These are phyloP conservation scores for Canis aureus DNA, from an alignment of 2,113 vertebrate species.

Conservation along the genomic window DNA sequence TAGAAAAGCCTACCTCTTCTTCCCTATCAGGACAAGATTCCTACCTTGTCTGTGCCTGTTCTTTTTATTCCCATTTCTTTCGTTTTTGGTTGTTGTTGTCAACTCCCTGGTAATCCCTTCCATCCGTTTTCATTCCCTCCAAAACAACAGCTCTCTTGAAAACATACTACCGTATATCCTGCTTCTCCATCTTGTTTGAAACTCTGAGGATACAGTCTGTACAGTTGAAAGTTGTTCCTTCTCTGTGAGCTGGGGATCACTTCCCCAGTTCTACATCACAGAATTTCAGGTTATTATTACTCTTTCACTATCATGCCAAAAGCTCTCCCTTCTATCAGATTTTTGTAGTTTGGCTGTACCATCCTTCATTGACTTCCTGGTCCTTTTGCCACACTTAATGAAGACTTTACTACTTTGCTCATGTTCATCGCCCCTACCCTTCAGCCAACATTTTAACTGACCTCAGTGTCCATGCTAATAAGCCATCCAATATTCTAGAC, in stretches of 20 bases:
- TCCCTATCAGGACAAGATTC: background rate
- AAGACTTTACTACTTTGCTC: background rate
- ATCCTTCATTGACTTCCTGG: background rate
- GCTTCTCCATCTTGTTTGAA: slow-evolving; percentile 8
- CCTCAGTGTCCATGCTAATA: background rate
- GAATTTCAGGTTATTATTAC: background rate
- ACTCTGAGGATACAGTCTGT: background rate
- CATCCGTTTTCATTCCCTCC: background rate
- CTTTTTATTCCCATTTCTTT: background rate
- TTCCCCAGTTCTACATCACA: background rate
- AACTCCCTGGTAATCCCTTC: background rate
- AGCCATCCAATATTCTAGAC: background rate
- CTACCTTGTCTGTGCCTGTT: background rate
- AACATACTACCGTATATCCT: background rate
- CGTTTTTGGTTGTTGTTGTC: background rate
- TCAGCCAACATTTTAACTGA: background rate
- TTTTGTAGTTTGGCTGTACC: background rate
- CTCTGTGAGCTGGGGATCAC: background rate
- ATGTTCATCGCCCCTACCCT: background rate
- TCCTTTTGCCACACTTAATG: background rate
- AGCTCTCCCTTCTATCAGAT: background rate
- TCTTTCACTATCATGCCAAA: background rate
- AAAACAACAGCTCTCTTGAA: background rate
- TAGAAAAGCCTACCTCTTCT: background rate
- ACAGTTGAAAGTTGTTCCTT: background rate